Conservation (phyloP, 2,888 invertebrate genomes). For the Drosophila atripex region DNA sequence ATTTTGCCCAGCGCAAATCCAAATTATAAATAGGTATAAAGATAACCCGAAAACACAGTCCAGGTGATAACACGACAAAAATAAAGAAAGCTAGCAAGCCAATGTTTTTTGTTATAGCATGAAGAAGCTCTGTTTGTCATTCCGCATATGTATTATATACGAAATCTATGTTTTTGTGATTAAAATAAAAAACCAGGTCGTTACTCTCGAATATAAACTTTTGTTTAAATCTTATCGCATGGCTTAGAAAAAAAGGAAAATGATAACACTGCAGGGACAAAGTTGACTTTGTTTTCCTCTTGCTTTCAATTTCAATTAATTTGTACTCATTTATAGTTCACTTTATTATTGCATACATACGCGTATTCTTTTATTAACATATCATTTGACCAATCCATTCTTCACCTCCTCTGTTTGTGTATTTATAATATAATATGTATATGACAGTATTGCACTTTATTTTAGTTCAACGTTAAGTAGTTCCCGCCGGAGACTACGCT, state of each 20-base stretch:
- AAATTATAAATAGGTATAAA: conserved; percentile 67
- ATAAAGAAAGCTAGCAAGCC: background rate
- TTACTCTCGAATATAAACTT: background rate
- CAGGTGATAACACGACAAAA: background rate
- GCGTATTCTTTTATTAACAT: conserved; percentile 46
- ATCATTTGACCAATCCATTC: conserved; percentile 35
- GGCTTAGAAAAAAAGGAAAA: background rate
- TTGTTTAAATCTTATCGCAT: background rate
- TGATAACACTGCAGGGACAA: background rate
- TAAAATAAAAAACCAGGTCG: background rate
- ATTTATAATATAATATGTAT: conserved; percentile 42
- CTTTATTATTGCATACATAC: conserved; percentile 45
- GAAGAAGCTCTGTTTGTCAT: background rate
- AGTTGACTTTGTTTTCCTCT: background rate
- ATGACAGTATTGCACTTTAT: conserved; percentile 42
- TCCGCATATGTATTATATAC: background rate
- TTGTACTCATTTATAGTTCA: conserved; percentile 36
- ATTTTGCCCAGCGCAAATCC: conserved; percentile 72
- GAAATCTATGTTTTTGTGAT: background rate
- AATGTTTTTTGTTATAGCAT: background rate
- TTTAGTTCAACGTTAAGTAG: conserved; percentile 43
- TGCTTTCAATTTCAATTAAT: background rate
- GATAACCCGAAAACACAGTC: background rate
- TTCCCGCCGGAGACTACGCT: conserved; percentile 8
- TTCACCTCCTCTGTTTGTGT: conserved; percentile 4